Percentiles rank a stretch among this genome's conserved stretches.
Conservation (phyloP, 2,797 vertebrate species). For the Nannoperca obscura region DNA sequence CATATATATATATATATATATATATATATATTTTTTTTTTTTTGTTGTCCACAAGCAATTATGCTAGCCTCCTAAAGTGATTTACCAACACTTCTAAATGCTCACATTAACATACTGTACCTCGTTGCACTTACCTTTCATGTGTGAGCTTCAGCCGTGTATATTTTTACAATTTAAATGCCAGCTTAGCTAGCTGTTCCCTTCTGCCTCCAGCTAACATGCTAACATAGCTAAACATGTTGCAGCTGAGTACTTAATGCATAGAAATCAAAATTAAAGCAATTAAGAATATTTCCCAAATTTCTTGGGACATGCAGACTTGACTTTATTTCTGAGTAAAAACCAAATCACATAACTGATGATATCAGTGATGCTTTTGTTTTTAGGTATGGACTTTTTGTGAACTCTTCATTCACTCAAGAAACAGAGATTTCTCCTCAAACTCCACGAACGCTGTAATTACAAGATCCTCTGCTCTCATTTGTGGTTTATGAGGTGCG, state of each 20-base stretch:
- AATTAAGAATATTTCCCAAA: neutral
- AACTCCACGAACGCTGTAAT: slow-evolving; percentile 44
- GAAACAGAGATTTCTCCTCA: slow-evolving; percentile 17
- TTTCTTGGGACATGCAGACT: too few relatives aligned
- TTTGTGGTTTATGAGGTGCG: slow-evolving; percentile 54
- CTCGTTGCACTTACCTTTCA: too few relatives aligned
- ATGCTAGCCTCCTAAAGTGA: too few relatives aligned
- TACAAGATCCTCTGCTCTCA: slow-evolving; percentile 50
- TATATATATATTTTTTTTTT: too few relatives aligned
- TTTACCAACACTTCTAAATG: too few relatives aligned
- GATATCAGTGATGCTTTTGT: neutral
- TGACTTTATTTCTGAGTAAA: neutral
- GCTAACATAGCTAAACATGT: neutral
- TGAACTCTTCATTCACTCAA: slow-evolving; percentile 27
- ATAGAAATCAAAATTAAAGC: neutral
- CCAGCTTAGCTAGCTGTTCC: neutral
- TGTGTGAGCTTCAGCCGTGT: neutral
- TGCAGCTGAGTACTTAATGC: neutral
- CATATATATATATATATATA: too few relatives aligned
- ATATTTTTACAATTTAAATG: neutral
- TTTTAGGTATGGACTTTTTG: neutral
- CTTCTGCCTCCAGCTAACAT: neutral
- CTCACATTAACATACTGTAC: too few relatives aligned
- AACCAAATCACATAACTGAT: neutral
- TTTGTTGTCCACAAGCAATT: neutral